These are phyloP conservation scores for Dicranocentrus wangi DNA, from an alignment of 2,888 invertebrate species.

Conservation along the genomic window DNA sequence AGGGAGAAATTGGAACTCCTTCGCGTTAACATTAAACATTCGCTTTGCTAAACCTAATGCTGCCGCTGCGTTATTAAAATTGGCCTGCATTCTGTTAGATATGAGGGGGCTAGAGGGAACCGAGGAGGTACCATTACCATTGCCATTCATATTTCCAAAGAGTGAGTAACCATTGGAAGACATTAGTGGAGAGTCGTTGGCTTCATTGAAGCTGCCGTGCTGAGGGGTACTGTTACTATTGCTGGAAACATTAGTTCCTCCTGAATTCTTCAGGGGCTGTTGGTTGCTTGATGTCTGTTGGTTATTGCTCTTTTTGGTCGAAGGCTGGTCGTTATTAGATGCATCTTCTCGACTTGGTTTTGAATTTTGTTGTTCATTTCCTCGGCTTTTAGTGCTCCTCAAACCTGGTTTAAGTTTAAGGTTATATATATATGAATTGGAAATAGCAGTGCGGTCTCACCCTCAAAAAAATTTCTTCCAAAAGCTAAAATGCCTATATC, in stretches of 20 bases:
- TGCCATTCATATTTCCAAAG: slow-evolving; percentile 40
- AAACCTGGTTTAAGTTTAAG: slow-evolving; percentile 28
- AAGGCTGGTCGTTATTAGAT: too few relatives aligned
- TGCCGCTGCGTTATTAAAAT: slow-evolving; percentile 25
- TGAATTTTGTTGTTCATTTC: too few relatives aligned
- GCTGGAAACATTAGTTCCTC: too few relatives aligned
- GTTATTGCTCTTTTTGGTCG: too few relatives aligned
- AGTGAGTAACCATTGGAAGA: slow-evolving; percentile 31
- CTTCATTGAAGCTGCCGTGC: slow-evolving; percentile 30
- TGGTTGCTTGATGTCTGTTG: too few relatives aligned
- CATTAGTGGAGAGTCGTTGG: slow-evolving; percentile 13
- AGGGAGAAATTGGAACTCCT: slow-evolving; percentile 80
- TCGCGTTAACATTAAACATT: slow-evolving; percentile 86
- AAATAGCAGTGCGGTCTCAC: too few relatives aligned
- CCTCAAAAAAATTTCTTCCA: too few relatives aligned
- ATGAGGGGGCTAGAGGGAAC: slow-evolving; percentile 57
- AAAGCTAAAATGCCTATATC: neutral
- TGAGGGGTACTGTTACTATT: slow-evolving; percentile 42
- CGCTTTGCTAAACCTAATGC: slow-evolving; percentile 38
- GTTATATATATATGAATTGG: neutral
- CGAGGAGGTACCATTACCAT: slow-evolving; percentile 30
- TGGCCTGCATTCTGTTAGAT: slow-evolving; percentile 40
- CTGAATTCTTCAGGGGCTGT: too few relatives aligned
- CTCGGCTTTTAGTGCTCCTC: slow-evolving; percentile 50
- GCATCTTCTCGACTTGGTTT: too few relatives aligned